Percentiles rank a stretch among this genome's conserved stretches.
Conservation (phyloP, 2,888 invertebrate species). For the Salpingus planirostris region DNA sequence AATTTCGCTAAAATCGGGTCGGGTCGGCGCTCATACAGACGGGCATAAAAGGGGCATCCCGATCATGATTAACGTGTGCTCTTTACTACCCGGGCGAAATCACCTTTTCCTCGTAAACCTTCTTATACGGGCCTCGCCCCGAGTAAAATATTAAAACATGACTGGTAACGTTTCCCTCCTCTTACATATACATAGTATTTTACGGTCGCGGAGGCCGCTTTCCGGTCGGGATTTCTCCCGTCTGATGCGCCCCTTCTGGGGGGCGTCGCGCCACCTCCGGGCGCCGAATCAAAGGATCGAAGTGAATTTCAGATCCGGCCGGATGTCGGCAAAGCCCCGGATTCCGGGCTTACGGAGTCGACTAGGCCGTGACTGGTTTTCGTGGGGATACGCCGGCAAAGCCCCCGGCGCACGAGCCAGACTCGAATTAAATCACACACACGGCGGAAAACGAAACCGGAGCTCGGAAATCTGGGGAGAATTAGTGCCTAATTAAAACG, state of each 20-base stretch:
- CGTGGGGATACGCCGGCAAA: background rate
- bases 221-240: too few species aligned
- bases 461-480: too few species aligned
- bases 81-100: conserved; percentile 10
- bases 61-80: conserved; percentile 11
- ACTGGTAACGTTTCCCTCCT: conserved; percentile 3
- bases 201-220: conserved; percentile 8
- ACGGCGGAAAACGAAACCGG: too few species aligned
- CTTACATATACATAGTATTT: conserved; percentile 4
- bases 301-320: conserved; percentile 13
- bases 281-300: conserved; percentile 16
- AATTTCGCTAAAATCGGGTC: too few species aligned
- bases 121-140: conserved; percentile 7
- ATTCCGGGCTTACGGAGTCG: conserved; percentile 13
- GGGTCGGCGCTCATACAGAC: too few species aligned
- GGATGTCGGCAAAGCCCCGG: conserved; percentile 14
- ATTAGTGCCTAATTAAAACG: too few species aligned
- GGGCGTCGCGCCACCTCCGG: conserved; percentile 13
- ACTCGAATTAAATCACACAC: too few species aligned
- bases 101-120: conserved; percentile 12
- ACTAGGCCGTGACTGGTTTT: conserved; percentile 2
- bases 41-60: conserved; percentile 9
- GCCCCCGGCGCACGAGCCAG: too few species aligned
- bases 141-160: conserved; percentile 12
- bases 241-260: too few species aligned